phyloP scores from a whole-genome alignment of 2,797 vertebrate genomes.

The Enteromius treurensis region DNA sequence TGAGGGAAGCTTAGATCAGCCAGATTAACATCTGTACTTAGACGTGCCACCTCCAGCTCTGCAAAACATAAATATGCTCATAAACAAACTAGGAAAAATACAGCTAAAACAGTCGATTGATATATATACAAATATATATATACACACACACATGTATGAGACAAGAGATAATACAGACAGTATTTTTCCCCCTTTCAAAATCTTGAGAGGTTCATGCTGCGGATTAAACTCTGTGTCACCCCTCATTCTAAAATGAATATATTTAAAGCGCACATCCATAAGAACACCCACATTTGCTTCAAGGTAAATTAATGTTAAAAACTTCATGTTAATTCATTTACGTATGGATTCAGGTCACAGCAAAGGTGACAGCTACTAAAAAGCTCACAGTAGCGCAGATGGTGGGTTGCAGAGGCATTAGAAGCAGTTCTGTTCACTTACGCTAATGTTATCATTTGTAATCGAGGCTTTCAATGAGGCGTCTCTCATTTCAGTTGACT shows the following conservation, averaged over 20 bases:
- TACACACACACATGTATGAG: not conserved
- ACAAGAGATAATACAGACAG: not conserved
- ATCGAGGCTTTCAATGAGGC: conserved; percentile 11
- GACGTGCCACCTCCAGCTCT: conserved; percentile 95
- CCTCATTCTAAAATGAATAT: conserved; percentile 14
- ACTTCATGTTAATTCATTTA: conserved; percentile 15
- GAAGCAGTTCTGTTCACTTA: conserved; percentile 11
- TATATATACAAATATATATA: not conserved
- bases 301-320: conserved; percentile 32
- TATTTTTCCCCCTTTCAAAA: not conserved
- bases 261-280: not conserved
- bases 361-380: conserved; percentile 24
- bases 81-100: conserved; percentile 12
- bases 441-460: conserved; percentile 26
- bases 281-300: conserved; percentile 21
- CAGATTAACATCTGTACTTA: conserved; percentile 94
- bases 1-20: conserved; percentile 95
- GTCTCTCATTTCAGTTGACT: conserved; percentile 19
- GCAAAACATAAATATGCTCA: conserved; percentile 56
- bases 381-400: not conserved
- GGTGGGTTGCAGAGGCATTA: not conserved
- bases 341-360: conserved; percentile 24
- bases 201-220: not conserved
- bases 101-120: not conserved
- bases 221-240: conserved; percentile 15